Evolutionary conservation across 2,113 vertebrate genomes (phyloP).

Genomic region (Nycticryphes semicollaris): DNA sequence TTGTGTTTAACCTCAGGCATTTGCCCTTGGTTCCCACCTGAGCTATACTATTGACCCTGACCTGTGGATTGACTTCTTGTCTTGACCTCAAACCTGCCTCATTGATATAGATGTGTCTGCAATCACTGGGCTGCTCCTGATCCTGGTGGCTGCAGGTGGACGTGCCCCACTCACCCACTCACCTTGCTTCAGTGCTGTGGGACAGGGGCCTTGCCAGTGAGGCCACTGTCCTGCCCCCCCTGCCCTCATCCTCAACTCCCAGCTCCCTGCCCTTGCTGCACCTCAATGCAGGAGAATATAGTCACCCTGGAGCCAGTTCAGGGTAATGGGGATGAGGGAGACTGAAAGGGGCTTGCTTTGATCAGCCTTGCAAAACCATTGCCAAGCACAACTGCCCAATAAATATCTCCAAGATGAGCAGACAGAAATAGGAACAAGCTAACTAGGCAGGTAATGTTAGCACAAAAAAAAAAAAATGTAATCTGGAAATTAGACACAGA

Average conservation of each 20-base stretch:
- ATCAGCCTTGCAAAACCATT: neutral
- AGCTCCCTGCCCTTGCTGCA: neutral
- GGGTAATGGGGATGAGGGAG: neutral
- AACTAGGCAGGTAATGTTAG: neutral
- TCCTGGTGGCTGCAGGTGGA: neutral
- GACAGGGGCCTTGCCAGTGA: neutral
- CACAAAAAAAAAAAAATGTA: neutral
- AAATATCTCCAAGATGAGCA: neutral
- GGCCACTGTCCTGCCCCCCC: neutral
- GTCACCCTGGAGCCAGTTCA: neutral
- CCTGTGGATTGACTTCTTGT: neutral
- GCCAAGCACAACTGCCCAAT: neutral
- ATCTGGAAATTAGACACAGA: neutral
- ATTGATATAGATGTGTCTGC: neutral
- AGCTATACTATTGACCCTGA: neutral
- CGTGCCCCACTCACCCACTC: neutral
- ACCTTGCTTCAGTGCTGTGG: accelerated
- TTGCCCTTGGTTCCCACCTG: neutral
- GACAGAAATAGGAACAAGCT: neutral
- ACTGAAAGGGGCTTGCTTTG: neutral
- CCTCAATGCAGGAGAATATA: neutral
- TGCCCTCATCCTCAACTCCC: neutral
- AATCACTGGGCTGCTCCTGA: neutral
- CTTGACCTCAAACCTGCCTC: conserved; percentile 23
- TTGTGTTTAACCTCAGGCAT: neutral